These are phyloP conservation scores for Pocillopora verrucosa DNA, from an alignment of 64 coral and sea anemone genomes.

Conservation along the genomic window DNA sequence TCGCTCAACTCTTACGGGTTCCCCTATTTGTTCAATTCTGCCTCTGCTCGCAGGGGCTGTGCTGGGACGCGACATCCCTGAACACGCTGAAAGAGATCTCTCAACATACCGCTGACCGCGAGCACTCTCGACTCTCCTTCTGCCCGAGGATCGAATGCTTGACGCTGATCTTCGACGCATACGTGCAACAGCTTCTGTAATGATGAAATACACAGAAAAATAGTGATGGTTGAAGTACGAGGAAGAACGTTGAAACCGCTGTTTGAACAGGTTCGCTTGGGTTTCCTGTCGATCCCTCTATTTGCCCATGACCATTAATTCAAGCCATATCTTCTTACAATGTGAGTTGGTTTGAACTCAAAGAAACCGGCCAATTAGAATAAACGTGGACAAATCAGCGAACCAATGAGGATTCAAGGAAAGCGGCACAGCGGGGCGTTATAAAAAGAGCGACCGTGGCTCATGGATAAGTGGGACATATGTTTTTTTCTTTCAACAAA, in stretches of 20 bases:
- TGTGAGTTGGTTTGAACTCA: no score
- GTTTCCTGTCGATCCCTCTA: no score
- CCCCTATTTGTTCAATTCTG: constrained; percentile 18
- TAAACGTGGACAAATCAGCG: no score
- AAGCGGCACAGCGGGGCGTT: no score
- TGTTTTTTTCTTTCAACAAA: no score
- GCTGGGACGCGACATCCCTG: constrained; percentile 50
- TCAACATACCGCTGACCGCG: constrained; percentile 79
- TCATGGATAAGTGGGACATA: no score
- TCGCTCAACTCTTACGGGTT: neutral
- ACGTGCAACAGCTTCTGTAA: constrained; percentile 67
- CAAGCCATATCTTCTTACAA: no score
- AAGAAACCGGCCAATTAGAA: no score
- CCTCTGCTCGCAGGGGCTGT: constrained; percentile 44
- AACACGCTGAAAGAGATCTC: constrained; percentile 76
- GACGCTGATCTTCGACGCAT: constrained; percentile 69
- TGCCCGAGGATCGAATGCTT: constrained; percentile 69
- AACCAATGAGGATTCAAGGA: no score
- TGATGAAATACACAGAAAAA: neutral
- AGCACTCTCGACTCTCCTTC: constrained; percentile 76
- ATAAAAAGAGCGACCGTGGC: no score
- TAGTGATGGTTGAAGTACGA: no score
- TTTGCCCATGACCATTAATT: no score
- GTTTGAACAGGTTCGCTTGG: neutral
- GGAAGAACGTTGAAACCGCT: neutral